phyloP scores from a whole-genome alignment of 2,888 invertebrate species.

The Masnerella sp. region DNA sequence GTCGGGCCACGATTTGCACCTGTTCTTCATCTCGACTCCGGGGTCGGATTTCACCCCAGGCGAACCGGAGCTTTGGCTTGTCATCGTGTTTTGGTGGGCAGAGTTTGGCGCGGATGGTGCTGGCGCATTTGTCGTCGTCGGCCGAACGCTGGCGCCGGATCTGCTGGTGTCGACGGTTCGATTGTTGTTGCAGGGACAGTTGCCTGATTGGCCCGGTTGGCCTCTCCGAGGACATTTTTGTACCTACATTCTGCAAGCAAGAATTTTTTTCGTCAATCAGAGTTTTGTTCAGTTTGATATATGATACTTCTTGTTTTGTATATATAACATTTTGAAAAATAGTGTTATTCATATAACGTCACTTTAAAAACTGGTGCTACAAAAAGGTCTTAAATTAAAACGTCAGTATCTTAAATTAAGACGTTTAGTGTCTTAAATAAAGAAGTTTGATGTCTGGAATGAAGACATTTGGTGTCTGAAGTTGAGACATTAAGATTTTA shows the following conservation, averaged over 20 bases:
- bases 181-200: constrained; percentile 72
- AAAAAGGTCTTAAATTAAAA: no score
- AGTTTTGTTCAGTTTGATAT: no score
- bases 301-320: no score
- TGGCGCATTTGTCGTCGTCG: constrained; percentile 69
- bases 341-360: no score
- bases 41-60: constrained; percentile 68
- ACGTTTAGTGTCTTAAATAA: no score
- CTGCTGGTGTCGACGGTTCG: constrained; percentile 64
- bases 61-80: constrained; percentile 71
- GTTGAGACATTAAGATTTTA: no score
- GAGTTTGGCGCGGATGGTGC: constrained; percentile 57
- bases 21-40: constrained; percentile 51
- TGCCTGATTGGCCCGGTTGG: constrained; percentile 70
- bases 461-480: no score
- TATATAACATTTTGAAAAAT: no score
- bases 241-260: constrained; percentile 29
- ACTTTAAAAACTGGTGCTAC: no score
- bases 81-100: constrained; percentile 48
- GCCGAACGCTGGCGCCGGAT: constrained; percentile 73
- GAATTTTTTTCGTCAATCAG: no score
- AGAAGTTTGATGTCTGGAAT: no score
- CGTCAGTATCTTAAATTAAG: no score
- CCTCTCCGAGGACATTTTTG: constrained; percentile 65
- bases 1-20: constrained; percentile 74